These are phyloP conservation scores for Dallia pectoralis DNA, from an alignment of 2,797 vertebrate genomes.

Conservation along the genomic window DNA sequence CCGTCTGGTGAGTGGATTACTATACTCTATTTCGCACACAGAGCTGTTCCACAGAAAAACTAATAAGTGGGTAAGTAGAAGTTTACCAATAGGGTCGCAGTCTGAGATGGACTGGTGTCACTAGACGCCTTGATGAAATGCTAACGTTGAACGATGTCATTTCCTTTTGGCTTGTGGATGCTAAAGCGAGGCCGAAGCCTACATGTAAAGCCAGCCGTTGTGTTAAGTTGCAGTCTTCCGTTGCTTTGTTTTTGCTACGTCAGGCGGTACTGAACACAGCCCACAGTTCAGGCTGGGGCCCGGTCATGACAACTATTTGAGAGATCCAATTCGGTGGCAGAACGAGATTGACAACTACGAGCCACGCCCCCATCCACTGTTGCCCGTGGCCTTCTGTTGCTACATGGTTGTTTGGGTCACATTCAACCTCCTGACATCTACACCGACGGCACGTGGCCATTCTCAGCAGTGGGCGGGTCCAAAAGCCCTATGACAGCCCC, in stretches of 20 bases:
- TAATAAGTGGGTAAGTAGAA: background rate
- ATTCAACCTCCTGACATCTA: constrained; percentile 27
- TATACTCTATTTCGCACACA: background rate
- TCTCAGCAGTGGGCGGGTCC: constrained; percentile 24
- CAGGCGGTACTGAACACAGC: background rate
- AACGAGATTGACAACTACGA: background rate
- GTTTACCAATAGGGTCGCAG: background rate
- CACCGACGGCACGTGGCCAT: constrained; percentile 26
- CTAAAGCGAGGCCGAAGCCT: background rate
- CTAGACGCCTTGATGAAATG: background rate
- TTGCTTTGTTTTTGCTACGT: background rate
- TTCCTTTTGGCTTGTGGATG: no score
- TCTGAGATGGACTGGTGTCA: background rate
- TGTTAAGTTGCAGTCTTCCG: background rate
- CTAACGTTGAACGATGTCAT: background rate
- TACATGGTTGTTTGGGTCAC: constrained; percentile 22
- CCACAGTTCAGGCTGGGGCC: background rate
- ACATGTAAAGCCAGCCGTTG: background rate
- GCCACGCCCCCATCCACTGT: constrained; percentile 12
- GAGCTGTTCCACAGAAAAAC: background rate
- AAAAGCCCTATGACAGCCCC: background rate
- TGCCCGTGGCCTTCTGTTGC: background rate
- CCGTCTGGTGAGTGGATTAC: background rate
- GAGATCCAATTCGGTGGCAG: background rate
- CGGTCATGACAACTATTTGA: background rate